Percentiles rank a stretch among this genome's conserved stretches.
Conservation (phyloP, 2,797 vertebrate species). For the Erethizon dorsatum region DNA sequence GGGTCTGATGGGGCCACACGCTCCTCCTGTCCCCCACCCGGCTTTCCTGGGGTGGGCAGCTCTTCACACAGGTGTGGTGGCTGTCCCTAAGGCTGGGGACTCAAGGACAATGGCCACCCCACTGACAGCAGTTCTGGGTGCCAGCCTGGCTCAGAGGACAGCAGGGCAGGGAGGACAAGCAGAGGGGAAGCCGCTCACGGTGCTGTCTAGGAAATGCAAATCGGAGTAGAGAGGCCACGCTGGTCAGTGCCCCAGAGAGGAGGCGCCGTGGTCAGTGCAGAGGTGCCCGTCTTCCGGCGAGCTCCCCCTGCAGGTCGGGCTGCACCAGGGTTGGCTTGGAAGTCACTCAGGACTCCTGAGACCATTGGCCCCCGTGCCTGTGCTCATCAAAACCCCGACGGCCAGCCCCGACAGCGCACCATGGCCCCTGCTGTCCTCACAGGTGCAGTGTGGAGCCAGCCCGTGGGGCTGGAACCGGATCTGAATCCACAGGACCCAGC, state of each 20-base stretch:
- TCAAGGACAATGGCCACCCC: fast-evolving
- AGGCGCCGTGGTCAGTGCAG: neutral
- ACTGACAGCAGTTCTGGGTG: fast-evolving
- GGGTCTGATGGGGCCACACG: neutral
- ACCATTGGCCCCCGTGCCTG: fast-evolving
- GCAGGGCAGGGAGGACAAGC: neutral
- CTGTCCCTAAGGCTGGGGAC: neutral
- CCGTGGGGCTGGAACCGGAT: too few relatives aligned
- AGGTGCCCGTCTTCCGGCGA: neutral
- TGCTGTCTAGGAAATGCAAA: neutral
- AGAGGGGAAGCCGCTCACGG: fast-evolving
- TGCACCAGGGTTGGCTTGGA: neutral
- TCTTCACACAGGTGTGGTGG: fast-evolving
- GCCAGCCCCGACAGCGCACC: neutral
- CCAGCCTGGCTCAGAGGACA: neutral
- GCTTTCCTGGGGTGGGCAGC: neutral
- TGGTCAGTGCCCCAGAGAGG: neutral
- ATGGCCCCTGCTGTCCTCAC: neutral
- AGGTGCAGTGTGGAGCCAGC: neutral
- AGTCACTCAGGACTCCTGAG: neutral
- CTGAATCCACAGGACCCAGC: neutral
- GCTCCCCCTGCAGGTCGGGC: neutral
- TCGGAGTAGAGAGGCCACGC: too few relatives aligned
- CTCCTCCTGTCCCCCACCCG: neutral
- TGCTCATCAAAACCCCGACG: neutral